These are phyloP conservation scores for Unio delphinus DNA, from an alignment of 2,888 invertebrate genomes.

Conservation along the genomic window DNA sequence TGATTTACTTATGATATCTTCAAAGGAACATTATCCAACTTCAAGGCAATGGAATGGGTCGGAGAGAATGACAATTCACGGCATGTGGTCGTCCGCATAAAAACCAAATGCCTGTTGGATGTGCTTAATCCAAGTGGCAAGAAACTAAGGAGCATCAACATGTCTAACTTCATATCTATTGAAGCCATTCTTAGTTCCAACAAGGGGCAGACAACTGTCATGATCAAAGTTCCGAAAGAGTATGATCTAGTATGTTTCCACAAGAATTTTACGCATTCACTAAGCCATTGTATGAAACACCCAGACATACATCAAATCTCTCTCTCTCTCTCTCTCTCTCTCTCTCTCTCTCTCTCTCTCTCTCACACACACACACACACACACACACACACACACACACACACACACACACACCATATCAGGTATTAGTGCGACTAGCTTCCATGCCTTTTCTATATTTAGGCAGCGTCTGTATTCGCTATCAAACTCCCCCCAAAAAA, in stretches of 20 bases:
- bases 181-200: conserved; percentile 53
- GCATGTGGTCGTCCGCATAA: conserved; percentile 53
- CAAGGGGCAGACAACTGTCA: conserved; percentile 52
- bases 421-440: too few species aligned
- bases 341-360: too few species aligned
- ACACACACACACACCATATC: too few species aligned
- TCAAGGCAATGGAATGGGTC: conserved; percentile 59
- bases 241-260: conserved; percentile 61
- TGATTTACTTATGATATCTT: too few species aligned
- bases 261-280: not conserved
- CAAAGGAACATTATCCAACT: conserved; percentile 25
- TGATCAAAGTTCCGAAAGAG: conserved; percentile 62
- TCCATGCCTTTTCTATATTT: too few species aligned
- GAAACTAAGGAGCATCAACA: conserved; percentile 48
- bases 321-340: too few species aligned
- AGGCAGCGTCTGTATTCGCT: too few species aligned
- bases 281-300: not conserved
- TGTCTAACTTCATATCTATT: conserved; percentile 39
- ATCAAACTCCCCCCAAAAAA: too few species aligned
- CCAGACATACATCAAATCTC: too few species aligned
- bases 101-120: conserved; percentile 45
- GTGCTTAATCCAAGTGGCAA: conserved; percentile 47
- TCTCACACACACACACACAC: too few species aligned
- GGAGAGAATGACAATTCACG: conserved; percentile 46
- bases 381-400: too few species aligned